These are phyloP conservation scores for Sisyra nigra DNA, from an alignment of 2,888 invertebrate species.

Conservation along the genomic window DNA sequence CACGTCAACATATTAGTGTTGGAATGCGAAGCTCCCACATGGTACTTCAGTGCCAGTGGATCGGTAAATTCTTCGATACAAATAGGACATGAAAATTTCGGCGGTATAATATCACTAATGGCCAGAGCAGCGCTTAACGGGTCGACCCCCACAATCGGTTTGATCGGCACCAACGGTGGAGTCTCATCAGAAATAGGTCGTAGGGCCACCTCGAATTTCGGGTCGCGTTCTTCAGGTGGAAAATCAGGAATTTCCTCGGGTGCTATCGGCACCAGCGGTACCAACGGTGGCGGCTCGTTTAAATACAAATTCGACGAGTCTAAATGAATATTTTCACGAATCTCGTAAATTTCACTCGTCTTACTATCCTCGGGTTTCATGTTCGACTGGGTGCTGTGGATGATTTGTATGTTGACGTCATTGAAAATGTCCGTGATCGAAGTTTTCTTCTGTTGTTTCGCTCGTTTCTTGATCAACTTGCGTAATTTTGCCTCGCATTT, in stretches of 20 bases:
- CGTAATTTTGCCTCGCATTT: conserved; percentile 22
- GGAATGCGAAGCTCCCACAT: conserved; percentile 17
- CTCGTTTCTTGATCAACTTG: conserved; percentile 15
- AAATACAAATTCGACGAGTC: conserved; percentile 10
- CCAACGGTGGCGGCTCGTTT: conserved; percentile 22
- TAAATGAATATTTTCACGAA: conserved; percentile 10
- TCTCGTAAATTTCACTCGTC: conserved; percentile 12
- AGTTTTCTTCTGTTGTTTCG: conserved; percentile 11
- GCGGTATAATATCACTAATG: conserved; percentile 14
- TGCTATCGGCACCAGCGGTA: conserved; percentile 17
- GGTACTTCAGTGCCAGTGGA: conserved; percentile 18
- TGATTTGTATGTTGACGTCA: conserved; percentile 15
- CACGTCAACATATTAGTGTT: conserved; percentile 18
- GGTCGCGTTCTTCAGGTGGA: conserved; percentile 5
- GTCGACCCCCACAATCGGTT: conserved; percentile 13
- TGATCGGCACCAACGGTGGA: conserved; percentile 23
- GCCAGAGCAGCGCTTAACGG: conserved; percentile 14
- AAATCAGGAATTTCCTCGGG: conserved; percentile 14
- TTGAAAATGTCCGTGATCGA: conserved; percentile 16
- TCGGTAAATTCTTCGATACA: conserved; percentile 20
- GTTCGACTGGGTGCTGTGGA: background rate
- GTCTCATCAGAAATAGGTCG: conserved; percentile 13
- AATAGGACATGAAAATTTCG: conserved; percentile 18
- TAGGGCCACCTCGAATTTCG: conserved; percentile 8
- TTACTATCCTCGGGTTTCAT: conserved; percentile 7